Evolutionary conservation across 1,140 invertebrate species (phyloP).

Genomic region (Mizuhopecten yessoensis): DNA sequence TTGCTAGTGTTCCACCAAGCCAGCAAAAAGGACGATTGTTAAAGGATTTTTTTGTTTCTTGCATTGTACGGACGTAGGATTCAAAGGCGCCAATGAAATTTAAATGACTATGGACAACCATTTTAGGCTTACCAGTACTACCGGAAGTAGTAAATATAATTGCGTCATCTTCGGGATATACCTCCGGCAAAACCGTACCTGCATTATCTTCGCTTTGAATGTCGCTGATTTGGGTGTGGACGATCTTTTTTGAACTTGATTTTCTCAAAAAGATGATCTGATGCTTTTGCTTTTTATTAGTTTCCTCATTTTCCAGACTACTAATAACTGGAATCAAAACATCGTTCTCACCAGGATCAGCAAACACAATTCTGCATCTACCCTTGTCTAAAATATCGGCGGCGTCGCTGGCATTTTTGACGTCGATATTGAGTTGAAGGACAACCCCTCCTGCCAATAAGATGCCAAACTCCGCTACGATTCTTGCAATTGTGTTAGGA

Average conservation of each 20-base stretch:
- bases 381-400: not conserved
- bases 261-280: not conserved
- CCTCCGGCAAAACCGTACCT: not conserved
- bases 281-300: not conserved
- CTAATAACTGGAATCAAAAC: not conserved
- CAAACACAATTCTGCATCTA: not conserved
- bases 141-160: not conserved
- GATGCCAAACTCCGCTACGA: not conserved
- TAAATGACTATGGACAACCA: slow-evolving; percentile 5
- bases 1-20: not conserved
- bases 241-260: not conserved
- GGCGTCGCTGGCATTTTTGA: not conserved
- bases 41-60: not conserved
- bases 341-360: not conserved
- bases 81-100: not conserved
- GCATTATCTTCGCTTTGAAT: not conserved
- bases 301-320: not conserved
- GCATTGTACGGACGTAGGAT: not conserved
- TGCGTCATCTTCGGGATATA: not conserved
- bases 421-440: not conserved
- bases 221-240: not conserved
- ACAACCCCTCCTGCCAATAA: not conserved
- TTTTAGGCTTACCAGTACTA: not conserved
- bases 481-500: not conserved
- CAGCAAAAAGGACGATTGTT: not conserved